Conservation (phyloP, 2,113 vertebrate species). For the Lepisosteus oculatus region DNA sequence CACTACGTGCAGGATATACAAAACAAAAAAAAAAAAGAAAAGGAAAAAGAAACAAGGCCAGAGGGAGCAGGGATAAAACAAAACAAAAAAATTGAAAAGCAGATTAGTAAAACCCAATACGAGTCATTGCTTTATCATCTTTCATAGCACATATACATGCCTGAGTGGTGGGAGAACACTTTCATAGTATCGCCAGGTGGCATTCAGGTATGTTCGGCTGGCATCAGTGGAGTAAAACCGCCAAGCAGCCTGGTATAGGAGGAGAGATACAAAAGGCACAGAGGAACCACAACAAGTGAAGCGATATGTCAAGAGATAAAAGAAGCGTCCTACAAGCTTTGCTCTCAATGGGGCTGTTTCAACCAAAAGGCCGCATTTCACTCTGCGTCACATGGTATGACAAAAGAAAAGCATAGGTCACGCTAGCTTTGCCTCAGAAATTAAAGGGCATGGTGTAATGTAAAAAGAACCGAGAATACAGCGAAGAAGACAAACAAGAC, state of each 20-base stretch:
- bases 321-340: not conserved
- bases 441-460: not conserved
- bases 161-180: slow-evolving; percentile 78
- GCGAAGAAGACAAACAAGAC: not conserved
- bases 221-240: slow-evolving; percentile 78
- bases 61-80: slow-evolving; percentile 49
- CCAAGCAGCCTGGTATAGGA: slow-evolving; percentile 76
- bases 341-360: not conserved
- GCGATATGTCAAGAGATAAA: slow-evolving; percentile 31
- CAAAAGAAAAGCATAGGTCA: not conserved
- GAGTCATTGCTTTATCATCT: slow-evolving; percentile 58
- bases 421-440: slow-evolving; percentile 8
- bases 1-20: slow-evolving; percentile 84
- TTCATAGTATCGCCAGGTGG: slow-evolving; percentile 80
- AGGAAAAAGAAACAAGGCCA: slow-evolving; percentile 31
- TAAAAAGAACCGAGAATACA: not conserved
- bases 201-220: slow-evolving; percentile 75
- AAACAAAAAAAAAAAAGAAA: slow-evolving; percentile 40
- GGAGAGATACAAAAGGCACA: slow-evolving; percentile 63
- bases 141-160: slow-evolving; percentile 76
- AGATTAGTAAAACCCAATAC: slow-evolving; percentile 74
- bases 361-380: not conserved
- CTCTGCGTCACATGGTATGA: not conserved
- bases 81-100: slow-evolving; percentile 54
- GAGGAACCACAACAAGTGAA: slow-evolving; percentile 51